Percentiles rank a stretch among this genome's conserved stretches.
These are phyloP conservation scores for Drosophila formosana DNA, from an alignment of 2,888 invertebrate species.

Conservation along the genomic window DNA sequence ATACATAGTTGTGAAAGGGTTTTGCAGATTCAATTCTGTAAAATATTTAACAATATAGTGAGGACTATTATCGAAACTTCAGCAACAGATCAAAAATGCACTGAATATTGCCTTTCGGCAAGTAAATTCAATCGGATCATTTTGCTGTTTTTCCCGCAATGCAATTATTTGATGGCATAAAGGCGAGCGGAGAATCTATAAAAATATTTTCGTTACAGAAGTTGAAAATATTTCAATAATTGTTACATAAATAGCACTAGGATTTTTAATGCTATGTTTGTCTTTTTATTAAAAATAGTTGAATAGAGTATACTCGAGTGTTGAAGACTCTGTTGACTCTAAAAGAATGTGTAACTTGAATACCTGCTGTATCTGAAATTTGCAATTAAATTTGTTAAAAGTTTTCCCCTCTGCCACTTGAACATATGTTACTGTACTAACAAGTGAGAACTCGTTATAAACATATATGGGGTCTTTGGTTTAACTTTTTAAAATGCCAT, in stretches of 20 bases:
- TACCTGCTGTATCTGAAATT: not conserved
- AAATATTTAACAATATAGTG: conserved; percentile 45
- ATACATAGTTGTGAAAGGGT: conserved; percentile 9
- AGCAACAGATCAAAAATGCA: conserved; percentile 30
- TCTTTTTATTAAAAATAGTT: not conserved
- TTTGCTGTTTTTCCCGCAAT: not conserved
- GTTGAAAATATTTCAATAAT: not conserved
- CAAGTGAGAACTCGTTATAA: not conserved
- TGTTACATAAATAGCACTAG: not conserved
- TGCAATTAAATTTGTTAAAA: not conserved
- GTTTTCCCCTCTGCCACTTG: not conserved
- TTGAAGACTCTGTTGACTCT: not conserved
- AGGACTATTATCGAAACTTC: conserved; percentile 44
- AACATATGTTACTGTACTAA: not conserved
- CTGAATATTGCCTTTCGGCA: conserved; percentile 14
- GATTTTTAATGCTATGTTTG: not conserved
- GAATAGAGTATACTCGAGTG: not conserved
- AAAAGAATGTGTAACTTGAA: not conserved
- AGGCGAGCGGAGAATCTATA: not conserved
- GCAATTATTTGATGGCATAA: not conserved
- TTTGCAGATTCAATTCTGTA: conserved; percentile 9
- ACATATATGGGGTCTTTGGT: conserved; percentile 1
- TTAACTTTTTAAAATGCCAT: conserved; percentile 30
- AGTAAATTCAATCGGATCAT: conserved; percentile 12
- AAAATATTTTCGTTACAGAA: not conserved